Evolutionary conservation across 1,140 invertebrate genomes (phyloP).

Genomic region (Zaprionus africanus): DNA sequence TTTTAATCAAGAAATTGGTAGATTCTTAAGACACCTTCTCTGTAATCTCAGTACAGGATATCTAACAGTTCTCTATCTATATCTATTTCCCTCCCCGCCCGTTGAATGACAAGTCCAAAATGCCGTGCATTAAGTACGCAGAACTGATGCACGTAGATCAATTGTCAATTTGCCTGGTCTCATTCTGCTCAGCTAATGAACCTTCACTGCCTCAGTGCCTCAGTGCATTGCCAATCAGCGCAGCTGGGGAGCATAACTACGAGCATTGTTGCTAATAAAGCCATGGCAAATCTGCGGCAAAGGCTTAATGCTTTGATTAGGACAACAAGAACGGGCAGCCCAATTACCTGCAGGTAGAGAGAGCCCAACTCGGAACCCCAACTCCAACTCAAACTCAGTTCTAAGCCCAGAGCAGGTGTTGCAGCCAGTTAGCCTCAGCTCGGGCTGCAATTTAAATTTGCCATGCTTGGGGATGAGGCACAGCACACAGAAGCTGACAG

Average conservation of each 20-base stretch:
- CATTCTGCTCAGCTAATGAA: background rate
- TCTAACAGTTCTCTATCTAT: too few species aligned
- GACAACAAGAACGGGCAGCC: conserved; percentile 29
- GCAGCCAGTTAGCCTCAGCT: conserved; percentile 18
- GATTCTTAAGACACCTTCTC: too few species aligned
- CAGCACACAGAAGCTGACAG: conserved; percentile 48
- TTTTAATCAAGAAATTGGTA: too few species aligned
- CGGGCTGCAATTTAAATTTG: conserved; percentile 63
- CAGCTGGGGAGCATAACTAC: conserved; percentile 33
- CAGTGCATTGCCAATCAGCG: background rate
- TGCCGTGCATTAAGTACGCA: background rate
- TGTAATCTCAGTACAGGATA: too few species aligned
- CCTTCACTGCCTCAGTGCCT: background rate
- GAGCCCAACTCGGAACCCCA: background rate
- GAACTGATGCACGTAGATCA: conserved; percentile 4
- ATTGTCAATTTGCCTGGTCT: conserved; percentile 5
- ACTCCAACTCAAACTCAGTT: conserved; percentile 6
- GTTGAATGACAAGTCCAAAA: background rate
- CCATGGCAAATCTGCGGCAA: conserved; percentile 67
- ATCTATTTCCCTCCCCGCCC: background rate
- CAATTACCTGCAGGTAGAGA: conserved; percentile 29
- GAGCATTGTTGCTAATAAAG: conserved; percentile 56
- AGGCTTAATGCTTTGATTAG: conserved; percentile 79
- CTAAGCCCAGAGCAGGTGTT: conserved; percentile 55
- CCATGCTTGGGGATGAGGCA: conserved; percentile 52